Base-by-base conservation (phyloP, 2,113 vertebrate species). In the Triplophysa dalaica region DNA sequence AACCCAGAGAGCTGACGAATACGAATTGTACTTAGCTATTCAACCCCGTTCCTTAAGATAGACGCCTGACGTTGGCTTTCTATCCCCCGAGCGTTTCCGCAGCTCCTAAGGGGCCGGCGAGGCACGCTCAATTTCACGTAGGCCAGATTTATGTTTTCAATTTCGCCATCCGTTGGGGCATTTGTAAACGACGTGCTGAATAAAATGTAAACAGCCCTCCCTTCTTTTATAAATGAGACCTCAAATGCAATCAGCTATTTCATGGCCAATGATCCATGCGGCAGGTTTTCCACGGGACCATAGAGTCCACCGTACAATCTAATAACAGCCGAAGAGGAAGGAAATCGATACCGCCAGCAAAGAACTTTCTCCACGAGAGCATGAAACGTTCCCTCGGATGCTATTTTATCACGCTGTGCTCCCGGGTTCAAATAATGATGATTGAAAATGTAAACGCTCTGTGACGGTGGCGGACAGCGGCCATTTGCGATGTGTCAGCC, bases 161-260 rank as follows among this genome's bases (percentile, higher is more conserved):
- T 88, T 83, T 82, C 84, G 12, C 17, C 16, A 38, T 12, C 41
- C 26, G 88, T 75, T 61, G 1, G 4, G 10, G 16, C 10, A 60
- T 87, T 86, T 80, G 77, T 82, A 80, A 86, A 87, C 33, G 50
- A 79, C 78, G 70, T 77, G 78, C 77, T 75, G 78, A 82, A 87
- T 86, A 86, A 87, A 91, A 91, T 78, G 77, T 72, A 87, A 87
- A 88, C 72, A 84, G 82, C 75, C 50, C 77, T 75, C 83, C 83
- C 76, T 61, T 61, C 38, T 85, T 33, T 82, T 77, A 87, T 85
- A 88, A 89, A 88, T 78, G 80, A 88, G 86, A 79, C 81, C 83
- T 89, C 70, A 76, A 81, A 79, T 45, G 67, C 85, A 88, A 89
- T 87, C 85, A 87, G 79, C 79, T 84, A 80, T 83, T 87, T 89